phyloP scores from a whole-genome alignment of 2,888 invertebrate genomes.

The Cantharis nigra region DNA sequence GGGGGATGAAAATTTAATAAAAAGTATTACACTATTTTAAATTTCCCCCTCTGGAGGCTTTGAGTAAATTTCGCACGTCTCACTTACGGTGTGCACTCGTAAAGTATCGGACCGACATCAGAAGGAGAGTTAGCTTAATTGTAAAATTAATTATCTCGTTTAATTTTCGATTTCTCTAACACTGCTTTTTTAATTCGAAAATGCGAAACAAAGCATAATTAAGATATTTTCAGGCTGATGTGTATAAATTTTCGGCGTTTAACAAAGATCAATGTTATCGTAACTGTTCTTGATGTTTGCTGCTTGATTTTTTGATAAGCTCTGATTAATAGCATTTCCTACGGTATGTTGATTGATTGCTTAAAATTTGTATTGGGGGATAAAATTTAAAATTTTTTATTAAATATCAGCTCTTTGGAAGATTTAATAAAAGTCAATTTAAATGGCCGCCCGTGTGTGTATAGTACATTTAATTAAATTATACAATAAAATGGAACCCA shows the following conservation, averaged over 20 bases:
- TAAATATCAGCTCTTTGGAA: not conserved
- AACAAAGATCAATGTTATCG: conserved; percentile 1
- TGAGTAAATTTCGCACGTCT: not conserved
- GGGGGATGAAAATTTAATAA: not conserved
- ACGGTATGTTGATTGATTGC: not conserved
- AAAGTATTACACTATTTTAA: not conserved
- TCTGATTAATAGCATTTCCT: conserved; percentile 4
- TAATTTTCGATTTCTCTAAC: not conserved
- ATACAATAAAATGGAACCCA: not conserved
- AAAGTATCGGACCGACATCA: not conserved
- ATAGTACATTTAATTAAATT: not conserved
- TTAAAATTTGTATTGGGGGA: not conserved
- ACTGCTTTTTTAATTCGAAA: not conserved
- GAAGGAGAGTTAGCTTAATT: not conserved
- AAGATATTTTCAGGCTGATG: not conserved
- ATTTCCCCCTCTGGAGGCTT: not conserved
- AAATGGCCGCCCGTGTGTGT: not conserved
- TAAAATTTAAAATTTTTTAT: not conserved
- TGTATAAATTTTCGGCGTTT: not conserved
- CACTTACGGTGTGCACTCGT: not conserved
- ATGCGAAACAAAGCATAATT: not conserved
- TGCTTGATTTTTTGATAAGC: conserved; percentile 4
- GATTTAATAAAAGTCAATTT: not conserved
- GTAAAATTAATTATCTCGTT: not conserved
- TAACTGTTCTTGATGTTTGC: conserved; percentile 1